Conservation (phyloP, 2,888 invertebrate species). For the Homarus gammarus region DNA sequence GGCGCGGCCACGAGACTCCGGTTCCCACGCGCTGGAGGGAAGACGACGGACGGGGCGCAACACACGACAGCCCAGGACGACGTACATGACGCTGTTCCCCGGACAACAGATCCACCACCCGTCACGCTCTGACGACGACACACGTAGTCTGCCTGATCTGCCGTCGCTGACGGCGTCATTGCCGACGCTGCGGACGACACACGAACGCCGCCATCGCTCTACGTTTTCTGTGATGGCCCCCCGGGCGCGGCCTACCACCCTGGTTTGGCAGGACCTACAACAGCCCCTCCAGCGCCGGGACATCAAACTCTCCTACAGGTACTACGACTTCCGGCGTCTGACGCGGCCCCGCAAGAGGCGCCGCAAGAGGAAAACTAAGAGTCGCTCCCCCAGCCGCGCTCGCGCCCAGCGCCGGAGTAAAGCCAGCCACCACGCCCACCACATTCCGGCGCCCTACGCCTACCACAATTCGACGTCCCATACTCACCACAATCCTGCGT, state of each 20-base stretch:
- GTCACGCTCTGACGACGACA: slow-evolving; percentile 33
- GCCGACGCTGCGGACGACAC: slow-evolving; percentile 20
- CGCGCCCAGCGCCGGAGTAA: neutral
- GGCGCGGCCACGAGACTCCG: neutral
- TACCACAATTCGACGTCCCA: neutral
- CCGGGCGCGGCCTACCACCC: slow-evolving; percentile 11
- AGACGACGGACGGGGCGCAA: slow-evolving; percentile 20
- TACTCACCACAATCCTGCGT: neutral
- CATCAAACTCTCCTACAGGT: slow-evolving; percentile 48
- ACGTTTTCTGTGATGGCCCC: neutral
- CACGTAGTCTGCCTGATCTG: slow-evolving; percentile 51
- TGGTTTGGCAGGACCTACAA: slow-evolving; percentile 42
- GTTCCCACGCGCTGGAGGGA: neutral
- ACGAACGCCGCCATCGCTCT: slow-evolving; percentile 7
- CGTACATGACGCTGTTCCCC: slow-evolving; percentile 43
- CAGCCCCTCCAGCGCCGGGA: neutral
- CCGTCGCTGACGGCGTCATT: slow-evolving; percentile 35
- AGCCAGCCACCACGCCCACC: neutral
- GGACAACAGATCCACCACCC: slow-evolving; percentile 3
- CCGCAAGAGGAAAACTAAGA: slow-evolving; percentile 8
- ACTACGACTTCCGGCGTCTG: slow-evolving; percentile 62
- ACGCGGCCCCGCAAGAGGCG: slow-evolving; percentile 42
- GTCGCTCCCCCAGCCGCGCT: slow-evolving; percentile 47
- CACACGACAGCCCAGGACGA: slow-evolving; percentile 25
- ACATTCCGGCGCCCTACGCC: neutral